Conservation (phyloP, 1,140 invertebrate genomes). For the Diabrotica virgifera region DNA sequence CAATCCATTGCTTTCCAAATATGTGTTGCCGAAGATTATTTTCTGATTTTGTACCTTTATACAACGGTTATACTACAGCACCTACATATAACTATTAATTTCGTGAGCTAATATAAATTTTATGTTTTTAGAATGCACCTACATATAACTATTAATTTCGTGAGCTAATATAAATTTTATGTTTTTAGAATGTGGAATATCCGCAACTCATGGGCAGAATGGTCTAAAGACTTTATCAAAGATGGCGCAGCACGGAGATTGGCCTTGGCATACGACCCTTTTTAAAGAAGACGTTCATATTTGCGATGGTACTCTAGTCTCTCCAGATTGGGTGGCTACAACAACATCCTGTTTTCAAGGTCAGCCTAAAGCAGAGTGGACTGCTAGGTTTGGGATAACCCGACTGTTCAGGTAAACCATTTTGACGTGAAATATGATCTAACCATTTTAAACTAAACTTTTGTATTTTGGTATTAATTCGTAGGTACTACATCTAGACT, state of each 20-base stretch:
- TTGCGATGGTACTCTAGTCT: conserved; percentile 80
- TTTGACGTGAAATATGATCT: too few relatives aligned
- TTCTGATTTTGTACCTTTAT: too few relatives aligned
- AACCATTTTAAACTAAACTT: too few relatives aligned
- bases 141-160: background rate
- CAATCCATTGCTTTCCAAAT: too few relatives aligned
- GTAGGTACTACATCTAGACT: too few relatives aligned
- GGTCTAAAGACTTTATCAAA: conserved; percentile 60
- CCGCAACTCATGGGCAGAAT: conserved; percentile 58
- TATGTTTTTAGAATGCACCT: conserved; percentile 64
- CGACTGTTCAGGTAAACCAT: conserved; percentile 56
- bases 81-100: background rate
- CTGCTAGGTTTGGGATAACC: conserved; percentile 72
- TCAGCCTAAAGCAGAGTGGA: conserved; percentile 82
- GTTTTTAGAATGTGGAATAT: conserved; percentile 72
- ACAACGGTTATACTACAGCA: too few relatives aligned
- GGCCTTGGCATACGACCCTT: conserved; percentile 86
- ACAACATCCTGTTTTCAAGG: conserved; percentile 88
- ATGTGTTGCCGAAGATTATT: too few relatives aligned
- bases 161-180: background rate
- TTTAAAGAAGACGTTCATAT: conserved; percentile 81
- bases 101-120: background rate
- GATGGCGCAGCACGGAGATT: conserved; percentile 72
- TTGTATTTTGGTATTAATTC: too few relatives aligned
- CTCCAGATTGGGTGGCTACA: conserved; percentile 78